Evolutionary conservation across 2,888 invertebrate species (phyloP).

Genomic region (Mactromeris polynyma): DNA sequence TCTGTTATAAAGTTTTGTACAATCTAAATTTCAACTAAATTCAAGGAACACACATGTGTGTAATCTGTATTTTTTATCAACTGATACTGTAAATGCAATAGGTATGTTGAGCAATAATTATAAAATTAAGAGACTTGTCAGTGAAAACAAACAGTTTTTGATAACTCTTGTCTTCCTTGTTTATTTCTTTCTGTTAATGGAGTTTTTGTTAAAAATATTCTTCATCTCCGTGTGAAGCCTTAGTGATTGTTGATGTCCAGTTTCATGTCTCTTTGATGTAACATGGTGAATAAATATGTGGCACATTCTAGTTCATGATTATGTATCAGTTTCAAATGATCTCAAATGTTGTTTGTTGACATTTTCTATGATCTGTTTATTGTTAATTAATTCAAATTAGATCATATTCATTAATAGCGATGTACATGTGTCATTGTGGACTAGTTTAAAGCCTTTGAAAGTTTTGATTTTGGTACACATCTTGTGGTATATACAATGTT

Average conservation of each 20-base stretch:
- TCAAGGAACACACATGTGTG: too few relatives aligned
- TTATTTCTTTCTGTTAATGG: too few relatives aligned
- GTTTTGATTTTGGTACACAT: background rate
- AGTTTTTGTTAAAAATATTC: background rate
- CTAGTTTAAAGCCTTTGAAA: background rate
- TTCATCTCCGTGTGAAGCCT: background rate
- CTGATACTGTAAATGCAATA: too few relatives aligned
- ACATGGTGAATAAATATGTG: background rate
- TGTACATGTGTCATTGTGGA: background rate
- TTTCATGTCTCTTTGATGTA: background rate
- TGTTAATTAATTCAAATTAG: background rate
- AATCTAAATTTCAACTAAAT: too few relatives aligned
- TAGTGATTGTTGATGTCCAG: background rate
- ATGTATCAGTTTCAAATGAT: slow-evolving; percentile 33
- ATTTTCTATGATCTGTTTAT: slow-evolving; percentile 12
- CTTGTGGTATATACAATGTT: too few relatives aligned
- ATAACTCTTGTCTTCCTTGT: too few relatives aligned
- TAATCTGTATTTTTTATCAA: too few relatives aligned
- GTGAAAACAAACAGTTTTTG: too few relatives aligned
- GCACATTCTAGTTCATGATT: background rate
- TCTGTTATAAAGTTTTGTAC: too few relatives aligned
- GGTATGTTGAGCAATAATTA: too few relatives aligned
- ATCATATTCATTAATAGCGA: slow-evolving; percentile 4
- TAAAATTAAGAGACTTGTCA: too few relatives aligned
- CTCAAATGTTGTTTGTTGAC: slow-evolving; percentile 21